Percentiles rank a stretch among this genome's conserved stretches.
phyloP scores from a whole-genome alignment of 2,113 vertebrate genomes.

The Eclectus roratus region DNA sequence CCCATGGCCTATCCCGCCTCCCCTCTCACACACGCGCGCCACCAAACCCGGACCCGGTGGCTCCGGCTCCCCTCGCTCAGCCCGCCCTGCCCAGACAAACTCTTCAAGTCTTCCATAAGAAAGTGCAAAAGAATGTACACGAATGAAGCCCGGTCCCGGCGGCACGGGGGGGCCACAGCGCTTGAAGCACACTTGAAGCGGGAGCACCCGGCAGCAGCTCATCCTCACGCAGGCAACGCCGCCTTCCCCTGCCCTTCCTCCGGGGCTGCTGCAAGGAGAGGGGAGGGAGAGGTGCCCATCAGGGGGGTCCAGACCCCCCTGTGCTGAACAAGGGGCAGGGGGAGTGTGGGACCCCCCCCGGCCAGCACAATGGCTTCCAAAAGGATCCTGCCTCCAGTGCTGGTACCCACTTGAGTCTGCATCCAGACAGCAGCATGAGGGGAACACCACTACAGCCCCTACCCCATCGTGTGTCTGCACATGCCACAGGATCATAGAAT shows the following conservation, averaged over 20 bases:
- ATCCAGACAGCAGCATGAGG: neutral
- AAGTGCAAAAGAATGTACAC: slow-evolving; percentile 78
- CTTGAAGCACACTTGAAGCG: slow-evolving; percentile 39
- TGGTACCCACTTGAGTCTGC: neutral
- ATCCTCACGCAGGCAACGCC: slow-evolving; percentile 79
- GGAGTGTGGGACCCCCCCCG: accelerated
- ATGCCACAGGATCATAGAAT: neutral
- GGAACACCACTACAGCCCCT: neutral
- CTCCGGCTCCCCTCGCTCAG: neutral
- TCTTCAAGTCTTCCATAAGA: slow-evolving; percentile 74
- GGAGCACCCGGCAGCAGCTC: slow-evolving; percentile 21
- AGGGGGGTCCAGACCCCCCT: neutral
- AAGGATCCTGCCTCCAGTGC: neutral
- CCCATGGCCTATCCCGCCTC: neutral
- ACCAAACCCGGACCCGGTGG: neutral
- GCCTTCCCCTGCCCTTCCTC: slow-evolving; percentile 70
- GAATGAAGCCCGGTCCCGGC: slow-evolving; percentile 32
- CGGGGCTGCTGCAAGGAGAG: slow-evolving; percentile 66
- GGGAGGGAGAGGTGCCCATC: neutral
- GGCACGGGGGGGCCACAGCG: neutral
- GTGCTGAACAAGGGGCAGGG: accelerated
- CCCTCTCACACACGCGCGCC: neutral
- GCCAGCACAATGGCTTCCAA: neutral
- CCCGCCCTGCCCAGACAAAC: slow-evolving; percentile 60
- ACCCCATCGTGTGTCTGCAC: neutral